Evolutionary conservation across 2,797 vertebrate genomes (phyloP), one percentile per base, ranked within the genome.

Genomic region (Gobio occitaniae): DNA sequence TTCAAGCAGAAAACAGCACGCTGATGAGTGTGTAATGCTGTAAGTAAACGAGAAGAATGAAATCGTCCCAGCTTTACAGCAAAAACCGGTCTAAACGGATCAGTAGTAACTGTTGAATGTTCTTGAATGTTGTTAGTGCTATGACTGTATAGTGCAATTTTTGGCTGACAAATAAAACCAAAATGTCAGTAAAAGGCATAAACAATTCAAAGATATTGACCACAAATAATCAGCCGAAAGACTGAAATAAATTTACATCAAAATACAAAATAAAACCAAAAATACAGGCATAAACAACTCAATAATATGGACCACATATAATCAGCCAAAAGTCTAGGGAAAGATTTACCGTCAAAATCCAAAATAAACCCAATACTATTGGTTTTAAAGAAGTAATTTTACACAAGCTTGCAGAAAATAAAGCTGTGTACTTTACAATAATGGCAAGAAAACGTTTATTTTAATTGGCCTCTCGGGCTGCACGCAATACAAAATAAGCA

Each of bases 1-100:
- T 78, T 81, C 48, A 13, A 69, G 79, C 78, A 68, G 68, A 84
- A 86, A 80, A 76, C 38, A 76, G 25, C 63, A 61, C 65, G 63
- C 7, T 76, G 61, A 81, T 68, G 56, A 86, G 84, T 89, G 63
- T n/a, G 54, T 77, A 74, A 74, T 52, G 65, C 50, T 21, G 16
- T 15, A 82, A 69, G n/a, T 78, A 68, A 85, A 85, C 9, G 19
- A 63, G 38, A 75, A 69, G 52, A 84, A 74, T 56, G 25, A 44
- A 52, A 47, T 47, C 10, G 47, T 50, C 68, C 61, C 16, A 32
- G 17, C 72, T 70, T 78, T 50, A 36, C 48, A 78, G 83, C 32
- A 50, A 38, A 41, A 77, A 77, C 2, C 19, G 17, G 9, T 56
- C 32, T 41, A 59, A 21, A 38, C 1, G 3, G 17, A 77, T 48